Evolutionary conservation across 2,113 vertebrate genomes (phyloP).

Genomic region (Epinephelus moara): DNA sequence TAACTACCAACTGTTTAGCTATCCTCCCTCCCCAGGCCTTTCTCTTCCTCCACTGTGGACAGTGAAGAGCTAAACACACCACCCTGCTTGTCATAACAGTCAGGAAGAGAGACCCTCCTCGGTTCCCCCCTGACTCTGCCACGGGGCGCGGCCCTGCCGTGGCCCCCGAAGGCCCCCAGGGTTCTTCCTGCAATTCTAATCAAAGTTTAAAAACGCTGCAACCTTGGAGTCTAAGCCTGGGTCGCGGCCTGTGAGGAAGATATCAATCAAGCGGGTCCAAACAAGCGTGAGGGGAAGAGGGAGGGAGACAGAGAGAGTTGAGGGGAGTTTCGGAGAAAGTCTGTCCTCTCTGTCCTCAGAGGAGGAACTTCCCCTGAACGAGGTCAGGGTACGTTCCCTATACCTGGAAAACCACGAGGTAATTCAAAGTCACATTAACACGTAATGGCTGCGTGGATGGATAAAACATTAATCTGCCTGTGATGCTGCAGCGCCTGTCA

Average conservation of each 20-base stretch:
- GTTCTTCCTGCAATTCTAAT: conserved; percentile 83
- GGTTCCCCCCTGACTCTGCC: conserved; percentile 25
- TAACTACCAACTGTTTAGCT: conserved; percentile 38
- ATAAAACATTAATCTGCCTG: conserved; percentile 69
- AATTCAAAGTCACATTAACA: conserved; percentile 68
- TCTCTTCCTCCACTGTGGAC: conserved; percentile 32
- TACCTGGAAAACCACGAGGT: conserved; percentile 43
- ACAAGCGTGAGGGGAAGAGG: conserved; percentile 59
- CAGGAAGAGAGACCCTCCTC: conserved; percentile 48
- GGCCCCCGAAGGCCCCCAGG: conserved; percentile 42
- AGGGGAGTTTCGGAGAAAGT: conserved; percentile 53
- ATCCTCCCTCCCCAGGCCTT: conserved; percentile 13
- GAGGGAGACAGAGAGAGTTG: conserved; percentile 31
- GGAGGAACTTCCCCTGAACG: conserved; percentile 31
- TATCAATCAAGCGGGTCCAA: conserved; percentile 79
- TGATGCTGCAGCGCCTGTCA: conserved; percentile 58
- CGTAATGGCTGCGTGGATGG: conserved; percentile 61
- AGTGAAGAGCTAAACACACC: conserved; percentile 62
- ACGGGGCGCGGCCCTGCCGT: conserved; percentile 46
- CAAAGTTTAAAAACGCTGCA: conserved; percentile 72
- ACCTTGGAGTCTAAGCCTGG: conserved; percentile 72
- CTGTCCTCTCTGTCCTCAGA: conserved; percentile 27
- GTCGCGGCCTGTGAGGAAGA: conserved; percentile 70
- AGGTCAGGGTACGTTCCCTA: conserved; percentile 32
- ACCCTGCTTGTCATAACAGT: conserved; percentile 63